Base-by-base conservation (phyloP, 2,797 vertebrate species). In the Squalus acanthias region DNA sequence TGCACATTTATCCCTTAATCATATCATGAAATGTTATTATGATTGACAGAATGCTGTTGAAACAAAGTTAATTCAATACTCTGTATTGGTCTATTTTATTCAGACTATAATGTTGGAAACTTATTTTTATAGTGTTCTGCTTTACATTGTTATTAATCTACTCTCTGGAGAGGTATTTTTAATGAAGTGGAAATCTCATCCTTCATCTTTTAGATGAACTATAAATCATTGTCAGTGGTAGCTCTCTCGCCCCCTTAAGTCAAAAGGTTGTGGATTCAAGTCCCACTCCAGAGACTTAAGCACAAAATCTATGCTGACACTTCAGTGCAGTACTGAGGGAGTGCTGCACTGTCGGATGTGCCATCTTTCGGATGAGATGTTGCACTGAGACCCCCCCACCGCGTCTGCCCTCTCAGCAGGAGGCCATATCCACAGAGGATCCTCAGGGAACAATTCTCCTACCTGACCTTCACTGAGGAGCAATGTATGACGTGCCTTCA, bases 11-110 rank as follows among this genome's bases (percentile, higher is more conserved):
- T 98, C 97, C 97, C 97, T 98, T 98, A 98, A 98, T 98, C 97
- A 96, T 97, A 96, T 98, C 98, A 97, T 97, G 96, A 97, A 98
- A 98, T 97, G 96, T 96, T 97, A 96, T 98, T 98, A 97, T 98
- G 98, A 98, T 98, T 98, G 98, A 98, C 97, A 97, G 96, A 96
- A 97, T 53, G n/a, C 97, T 97, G 97, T 97, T 97, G 97, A 98
- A 97, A 98, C 98, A 97, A 98, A 98, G 97, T 97, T 97, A 98
- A 98, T 98, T 98, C 98, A 98, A 98, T 98, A 98, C 98, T 98
- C 97, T 97, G 98, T 98, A 98, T 97, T 97, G 98, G 98, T 98
- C 98, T 97, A 98, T 98, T 98, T 98, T 98, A 98, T 98, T 98
- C 98, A 97, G 97, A 97, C 96, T 97, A 97, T 98, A 98, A 98